Base-by-base conservation (phyloP, 1,140 invertebrate genomes). In the Aphidius gifuensis region DNA sequence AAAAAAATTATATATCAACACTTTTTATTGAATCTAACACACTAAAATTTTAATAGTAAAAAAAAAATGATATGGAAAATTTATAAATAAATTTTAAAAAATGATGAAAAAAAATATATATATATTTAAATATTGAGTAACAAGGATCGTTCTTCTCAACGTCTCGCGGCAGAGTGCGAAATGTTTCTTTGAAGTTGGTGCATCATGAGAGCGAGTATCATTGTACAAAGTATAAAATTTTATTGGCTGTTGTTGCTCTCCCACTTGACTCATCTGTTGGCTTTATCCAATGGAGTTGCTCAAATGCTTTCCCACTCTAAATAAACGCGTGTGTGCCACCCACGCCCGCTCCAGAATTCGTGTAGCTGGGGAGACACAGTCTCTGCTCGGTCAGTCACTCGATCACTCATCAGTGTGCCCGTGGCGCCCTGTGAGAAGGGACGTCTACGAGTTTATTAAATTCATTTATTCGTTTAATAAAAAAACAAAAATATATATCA, bases 311-410 rank as follows among this genome's bases (percentile, higher is more conserved):
- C 64, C 57, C 42, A 66, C 57, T 67, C 62, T 8, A 51, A 16
- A 38, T 54, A 9, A 21, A 5, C 77, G 76, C 75, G 78, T 77
- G 76, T 74, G 74, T 32, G 4, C 23, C 78, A 78, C 77, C 78
- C 78, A 79, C 78, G 77, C 76, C 72, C 67, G 66, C 65, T 65
- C 66, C 21, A 7, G 42, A 56, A 49, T 54, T 58, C 60, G 64
- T 64, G 71, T 71, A 68, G 64, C 56, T 65, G 62, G 60, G 32
- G 55, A 46, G 54, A 44, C 57, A n/a, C 44, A 57, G 61, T 53
- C 61, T 61, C 4, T 2, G 23, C 49, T 60, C 58, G 58, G 55
- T 64, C 70, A 68, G 65, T 68, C 71, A 69, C 66, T 75, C 74
- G 66, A 64, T 72, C 68, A 67, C 63, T 69, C 77, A 32, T 32